Conservation (phyloP, 2,113 vertebrate species). For the Gallinago media region DNA sequence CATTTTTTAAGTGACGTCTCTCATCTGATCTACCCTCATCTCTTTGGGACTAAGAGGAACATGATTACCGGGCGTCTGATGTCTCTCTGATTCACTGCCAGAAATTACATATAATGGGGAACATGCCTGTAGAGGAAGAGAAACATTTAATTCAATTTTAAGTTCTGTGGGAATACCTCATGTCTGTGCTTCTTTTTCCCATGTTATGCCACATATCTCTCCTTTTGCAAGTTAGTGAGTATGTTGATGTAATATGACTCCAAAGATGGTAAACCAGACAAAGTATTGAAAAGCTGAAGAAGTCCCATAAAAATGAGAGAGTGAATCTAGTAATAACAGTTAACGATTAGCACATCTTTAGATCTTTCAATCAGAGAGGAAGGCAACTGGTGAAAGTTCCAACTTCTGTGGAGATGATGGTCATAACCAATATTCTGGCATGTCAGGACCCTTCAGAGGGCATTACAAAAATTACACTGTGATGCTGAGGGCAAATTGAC, state of each 20-base stretch:
- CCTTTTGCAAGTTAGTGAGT: not conserved
- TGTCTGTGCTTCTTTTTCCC: not conserved
- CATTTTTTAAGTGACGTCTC: not conserved
- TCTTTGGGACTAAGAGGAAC: not conserved
- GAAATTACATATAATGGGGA: not conserved
- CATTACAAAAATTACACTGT: not conserved
- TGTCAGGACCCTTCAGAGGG: not conserved
- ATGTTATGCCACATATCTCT: not conserved
- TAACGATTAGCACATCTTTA: constrained; percentile 7
- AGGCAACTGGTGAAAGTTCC: not conserved
- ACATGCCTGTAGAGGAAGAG: not conserved
- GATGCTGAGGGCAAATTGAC: not conserved
- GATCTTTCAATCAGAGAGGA: not conserved
- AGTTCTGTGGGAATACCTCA: not conserved
- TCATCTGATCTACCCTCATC: not conserved
- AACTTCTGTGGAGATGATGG: not conserved
- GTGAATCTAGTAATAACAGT: constrained; percentile 45
- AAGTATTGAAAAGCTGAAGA: not conserved
- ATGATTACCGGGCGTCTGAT: not conserved
- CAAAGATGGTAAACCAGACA: constrained; percentile 3
- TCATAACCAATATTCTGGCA: not conserved
- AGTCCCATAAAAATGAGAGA: not conserved
- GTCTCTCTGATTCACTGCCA: not conserved
- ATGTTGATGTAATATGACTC: not conserved
- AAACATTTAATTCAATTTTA: not conserved